Evolutionary conservation across 2,888 invertebrate genomes (phyloP).

Genomic region (Rhyacophila evoluta): DNA sequence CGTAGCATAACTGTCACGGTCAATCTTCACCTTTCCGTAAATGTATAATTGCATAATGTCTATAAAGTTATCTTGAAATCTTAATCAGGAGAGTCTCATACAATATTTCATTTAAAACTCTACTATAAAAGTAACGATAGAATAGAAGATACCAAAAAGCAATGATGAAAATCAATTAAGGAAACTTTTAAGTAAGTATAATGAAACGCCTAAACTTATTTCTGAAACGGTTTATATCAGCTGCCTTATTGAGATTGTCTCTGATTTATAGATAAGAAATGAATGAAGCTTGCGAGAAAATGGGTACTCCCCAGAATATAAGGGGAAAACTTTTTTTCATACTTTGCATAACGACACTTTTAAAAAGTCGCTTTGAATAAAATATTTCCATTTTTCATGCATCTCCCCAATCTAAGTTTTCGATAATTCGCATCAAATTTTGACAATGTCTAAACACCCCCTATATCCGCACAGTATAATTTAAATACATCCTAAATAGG

Average conservation of each 20-base stretch:
- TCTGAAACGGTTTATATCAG: neutral
- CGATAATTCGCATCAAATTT: conserved; percentile 31
- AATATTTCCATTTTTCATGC: conserved; percentile 32
- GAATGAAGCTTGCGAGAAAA: conserved; percentile 46
- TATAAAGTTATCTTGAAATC: no score
- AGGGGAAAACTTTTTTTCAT: conserved; percentile 24
- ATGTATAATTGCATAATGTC: no score
- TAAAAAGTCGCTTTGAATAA: conserved; percentile 40
- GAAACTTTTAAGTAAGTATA: no score
- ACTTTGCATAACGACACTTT: conserved; percentile 50
- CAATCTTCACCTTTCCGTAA: no score
- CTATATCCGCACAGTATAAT: neutral
- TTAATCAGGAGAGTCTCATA: no score
- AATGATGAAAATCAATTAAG: no score
- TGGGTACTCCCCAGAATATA: conserved; percentile 28
- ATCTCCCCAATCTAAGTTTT: neutral
- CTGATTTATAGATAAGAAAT: conserved; percentile 50
- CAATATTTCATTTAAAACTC: no score
- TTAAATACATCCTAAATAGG: no score
- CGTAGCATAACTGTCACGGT: no score
- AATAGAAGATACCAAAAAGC: no score
- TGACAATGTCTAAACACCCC: neutral
- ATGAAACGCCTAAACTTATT: no score
- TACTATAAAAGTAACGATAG: no score
- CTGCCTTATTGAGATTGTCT: conserved; percentile 26